phyloP scores from a whole-genome alignment of 2,888 invertebrate genomes.

The Caenorhabditis japonica region DNA sequence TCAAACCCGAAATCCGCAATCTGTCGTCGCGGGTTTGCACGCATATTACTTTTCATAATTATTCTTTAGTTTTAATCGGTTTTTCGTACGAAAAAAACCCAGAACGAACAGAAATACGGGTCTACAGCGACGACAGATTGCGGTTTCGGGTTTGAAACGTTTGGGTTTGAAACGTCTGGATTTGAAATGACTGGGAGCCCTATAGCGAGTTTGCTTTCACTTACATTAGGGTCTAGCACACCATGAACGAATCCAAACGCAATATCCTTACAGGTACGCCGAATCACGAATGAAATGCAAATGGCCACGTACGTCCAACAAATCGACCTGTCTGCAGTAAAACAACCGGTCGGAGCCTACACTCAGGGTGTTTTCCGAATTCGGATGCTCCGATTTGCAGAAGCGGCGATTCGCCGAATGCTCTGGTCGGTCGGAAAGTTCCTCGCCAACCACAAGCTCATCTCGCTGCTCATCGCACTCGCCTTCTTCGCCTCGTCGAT shows the following conservation, averaged over 20 bases:
- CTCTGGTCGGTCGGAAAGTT: slow-evolving; percentile 74
- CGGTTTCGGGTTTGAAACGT: too few species aligned
- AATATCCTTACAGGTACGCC: slow-evolving; percentile 14
- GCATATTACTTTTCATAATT: too few species aligned
- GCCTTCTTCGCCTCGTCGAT: slow-evolving; percentile 48
- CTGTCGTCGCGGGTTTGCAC: too few species aligned
- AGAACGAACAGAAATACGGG: too few species aligned
- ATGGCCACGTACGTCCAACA: slow-evolving; percentile 66
- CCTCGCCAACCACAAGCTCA: slow-evolving; percentile 60
- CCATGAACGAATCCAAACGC: background rate
- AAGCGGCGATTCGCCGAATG: slow-evolving; percentile 62
- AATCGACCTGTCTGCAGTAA: slow-evolving; percentile 50
- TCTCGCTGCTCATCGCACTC: slow-evolving; percentile 31
- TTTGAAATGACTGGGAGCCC: background rate
- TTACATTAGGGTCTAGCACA: too few species aligned
- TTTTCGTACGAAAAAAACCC: too few species aligned
- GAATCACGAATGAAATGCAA: slow-evolving; percentile 64
- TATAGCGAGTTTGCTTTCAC: background rate
- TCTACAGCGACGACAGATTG: too few species aligned
- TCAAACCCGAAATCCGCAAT: too few species aligned
- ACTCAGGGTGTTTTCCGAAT: slow-evolving; percentile 64
- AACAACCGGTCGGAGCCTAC: slow-evolving; percentile 57
- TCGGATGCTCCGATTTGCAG: slow-evolving; percentile 65
- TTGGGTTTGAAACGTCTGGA: too few species aligned
- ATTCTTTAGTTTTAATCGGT: too few species aligned